Evolutionary conservation across 2,797 vertebrate genomes (phyloP).

Genomic region (Sebastolobus altivelis): DNA sequence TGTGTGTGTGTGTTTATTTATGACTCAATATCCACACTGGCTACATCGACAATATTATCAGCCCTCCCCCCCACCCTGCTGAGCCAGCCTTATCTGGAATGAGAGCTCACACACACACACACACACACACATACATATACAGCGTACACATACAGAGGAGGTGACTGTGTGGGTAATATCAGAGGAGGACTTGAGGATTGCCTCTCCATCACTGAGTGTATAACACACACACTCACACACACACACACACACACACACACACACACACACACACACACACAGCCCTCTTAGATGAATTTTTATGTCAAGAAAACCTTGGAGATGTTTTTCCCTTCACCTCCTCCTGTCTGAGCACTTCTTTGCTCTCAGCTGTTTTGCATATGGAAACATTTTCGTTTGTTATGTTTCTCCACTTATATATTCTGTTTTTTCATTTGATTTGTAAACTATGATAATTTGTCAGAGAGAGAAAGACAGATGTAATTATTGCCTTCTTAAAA

Average conservation of each 20-base stretch:
- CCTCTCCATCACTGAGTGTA: conserved; percentile 65
- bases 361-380: conserved; percentile 28
- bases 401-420: conserved; percentile 2
- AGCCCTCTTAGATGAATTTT: conserved; percentile 25
- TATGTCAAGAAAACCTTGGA: conserved; percentile 40
- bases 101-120: conserved; percentile 44
- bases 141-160: conserved; percentile 22
- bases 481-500: neutral
- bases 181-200: conserved; percentile 69
- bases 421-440: neutral
- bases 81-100: conserved; percentile 79
- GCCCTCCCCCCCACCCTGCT: conserved; percentile 62
- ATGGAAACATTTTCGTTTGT: conserved; percentile 12
- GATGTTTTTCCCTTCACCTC: conserved; percentile 37
- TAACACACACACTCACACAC: conserved; percentile 25
- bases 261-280: conserved; percentile 18
- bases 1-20: conserved; percentile 75
- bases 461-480: neutral
- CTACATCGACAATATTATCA: conserved; percentile 82
- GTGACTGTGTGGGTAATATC: conserved; percentile 69
- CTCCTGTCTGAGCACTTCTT: conserved; percentile 21
- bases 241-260: conserved; percentile 16
- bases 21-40: conserved; percentile 80
- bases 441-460: neutral
- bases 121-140: conserved; percentile 15